Evolutionary conservation across 1,140 invertebrate genomes (phyloP).

Genomic region (Melanaphis sacchari): DNA sequence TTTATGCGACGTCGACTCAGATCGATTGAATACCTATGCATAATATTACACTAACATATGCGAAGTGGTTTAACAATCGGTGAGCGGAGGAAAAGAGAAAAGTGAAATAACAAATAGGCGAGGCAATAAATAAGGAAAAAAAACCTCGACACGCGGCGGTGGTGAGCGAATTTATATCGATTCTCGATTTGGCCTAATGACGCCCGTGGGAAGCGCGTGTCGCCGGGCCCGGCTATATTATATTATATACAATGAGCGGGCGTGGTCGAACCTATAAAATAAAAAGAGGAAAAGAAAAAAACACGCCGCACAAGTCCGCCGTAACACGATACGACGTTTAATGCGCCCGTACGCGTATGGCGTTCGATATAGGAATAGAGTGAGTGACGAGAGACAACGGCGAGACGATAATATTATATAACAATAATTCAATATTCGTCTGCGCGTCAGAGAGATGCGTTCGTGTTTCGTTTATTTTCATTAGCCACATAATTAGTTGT

Average conservation of each 20-base stretch:
- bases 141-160: not conserved
- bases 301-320: not conserved
- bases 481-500: too few relatives aligned
- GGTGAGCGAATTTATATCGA: slow-evolving; percentile 23
- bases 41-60: too few relatives aligned
- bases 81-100: not conserved
- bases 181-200: slow-evolving; percentile 49
- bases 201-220: slow-evolving; percentile 36
- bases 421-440: not conserved
- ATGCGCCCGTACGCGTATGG: not conserved
- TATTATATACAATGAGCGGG: slow-evolving; percentile 41
- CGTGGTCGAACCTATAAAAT: not conserved
- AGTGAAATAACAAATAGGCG: not conserved
- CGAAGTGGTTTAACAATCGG: not conserved
- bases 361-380: not conserved
- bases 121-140: not conserved
- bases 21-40: not conserved
- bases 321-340: slow-evolving; percentile 4
- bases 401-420: not conserved
- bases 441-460: not conserved
- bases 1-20: not conserved
- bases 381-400: not conserved
- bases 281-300: not conserved
- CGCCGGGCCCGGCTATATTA: not conserved
- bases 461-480: not conserved